A percentile compares a stretch with the other conserved stretches of the same genome.
Conservation (phyloP, 2,797 vertebrate genomes). For the Morus bassanus region DNA sequence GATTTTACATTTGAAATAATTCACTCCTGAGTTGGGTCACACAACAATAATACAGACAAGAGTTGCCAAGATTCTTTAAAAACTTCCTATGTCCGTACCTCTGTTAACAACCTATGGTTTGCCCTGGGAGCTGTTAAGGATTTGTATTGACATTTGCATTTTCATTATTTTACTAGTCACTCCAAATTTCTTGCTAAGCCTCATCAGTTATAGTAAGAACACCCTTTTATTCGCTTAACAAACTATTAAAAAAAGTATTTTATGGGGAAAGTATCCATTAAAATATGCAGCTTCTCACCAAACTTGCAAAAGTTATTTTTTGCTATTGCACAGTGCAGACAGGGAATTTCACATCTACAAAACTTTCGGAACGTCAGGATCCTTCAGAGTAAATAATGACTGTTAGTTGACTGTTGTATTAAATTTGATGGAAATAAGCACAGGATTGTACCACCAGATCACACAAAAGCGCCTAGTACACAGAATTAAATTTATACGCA, state of each 20-base stretch:
- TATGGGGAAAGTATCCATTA: background rate
- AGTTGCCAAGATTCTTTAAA: background rate
- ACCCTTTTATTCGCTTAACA: background rate
- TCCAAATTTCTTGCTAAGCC: background rate
- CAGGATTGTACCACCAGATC: background rate
- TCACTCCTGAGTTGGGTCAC: background rate
- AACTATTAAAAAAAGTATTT: background rate
- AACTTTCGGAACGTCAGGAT: background rate
- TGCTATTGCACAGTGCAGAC: background rate
- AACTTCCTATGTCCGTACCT: background rate
- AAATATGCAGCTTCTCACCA: background rate
- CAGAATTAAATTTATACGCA: background rate
- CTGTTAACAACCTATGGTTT: background rate
- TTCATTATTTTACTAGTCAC: background rate
- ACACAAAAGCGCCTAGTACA: background rate
- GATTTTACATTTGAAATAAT: background rate
- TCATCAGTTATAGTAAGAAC: background rate
- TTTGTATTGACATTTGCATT: background rate
- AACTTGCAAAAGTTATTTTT: background rate
- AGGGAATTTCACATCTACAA: background rate
- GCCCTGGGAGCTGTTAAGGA: background rate
- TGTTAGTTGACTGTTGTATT: background rate
- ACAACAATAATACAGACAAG: background rate
- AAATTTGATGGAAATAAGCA: background rate
- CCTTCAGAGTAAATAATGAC: background rate